A percentile compares a stretch with the other conserved stretches of the same genome.
These are phyloP conservation scores for Catocala nupta DNA, from an alignment of 2,888 invertebrate species.

Conservation along the genomic window DNA sequence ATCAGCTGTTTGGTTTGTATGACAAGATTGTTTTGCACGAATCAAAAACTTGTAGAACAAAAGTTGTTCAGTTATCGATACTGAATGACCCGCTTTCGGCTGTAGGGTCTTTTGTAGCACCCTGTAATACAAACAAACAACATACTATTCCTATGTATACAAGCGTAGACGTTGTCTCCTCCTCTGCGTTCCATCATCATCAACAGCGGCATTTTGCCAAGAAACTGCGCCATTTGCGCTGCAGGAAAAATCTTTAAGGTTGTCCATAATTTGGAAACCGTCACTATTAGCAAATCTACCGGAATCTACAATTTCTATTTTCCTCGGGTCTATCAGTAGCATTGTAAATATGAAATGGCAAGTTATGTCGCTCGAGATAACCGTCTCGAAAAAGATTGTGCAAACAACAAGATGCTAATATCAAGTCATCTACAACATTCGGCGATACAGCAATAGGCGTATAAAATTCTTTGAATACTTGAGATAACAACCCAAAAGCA, in stretches of 20 bases:
- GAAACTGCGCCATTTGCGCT: slow-evolving; percentile 23
- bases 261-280: slow-evolving; percentile 23
- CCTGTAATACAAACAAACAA: no score
- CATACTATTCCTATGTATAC: no score
- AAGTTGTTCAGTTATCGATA: no score
- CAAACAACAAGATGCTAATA: slow-evolving; percentile 38
- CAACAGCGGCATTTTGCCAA: slow-evolving; percentile 17
- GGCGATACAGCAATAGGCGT: slow-evolving; percentile 31
- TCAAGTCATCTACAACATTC: slow-evolving; percentile 23
- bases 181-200: no score
- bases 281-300: slow-evolving; percentile 25
- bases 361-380: slow-evolving; percentile 22
- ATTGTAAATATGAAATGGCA: slow-evolving; percentile 21
- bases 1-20: no score
- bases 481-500: slow-evolving; percentile 29
- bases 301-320: slow-evolving; percentile 18
- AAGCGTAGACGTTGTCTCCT: no score
- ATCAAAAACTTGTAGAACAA: no score
- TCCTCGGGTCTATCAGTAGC: slow-evolving; percentile 16
- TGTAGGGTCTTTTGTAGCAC: no score
- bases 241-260: slow-evolving; percentile 24
- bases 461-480: slow-evolving; percentile 36
- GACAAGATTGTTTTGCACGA: no score
- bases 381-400: slow-evolving; percentile 32
- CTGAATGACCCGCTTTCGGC: no score